A percentile compares a stretch with the other conserved stretches of the same genome.
phyloP scores from a whole-genome alignment of 2,888 invertebrate species.

The Pristionchus japonicus region DNA sequence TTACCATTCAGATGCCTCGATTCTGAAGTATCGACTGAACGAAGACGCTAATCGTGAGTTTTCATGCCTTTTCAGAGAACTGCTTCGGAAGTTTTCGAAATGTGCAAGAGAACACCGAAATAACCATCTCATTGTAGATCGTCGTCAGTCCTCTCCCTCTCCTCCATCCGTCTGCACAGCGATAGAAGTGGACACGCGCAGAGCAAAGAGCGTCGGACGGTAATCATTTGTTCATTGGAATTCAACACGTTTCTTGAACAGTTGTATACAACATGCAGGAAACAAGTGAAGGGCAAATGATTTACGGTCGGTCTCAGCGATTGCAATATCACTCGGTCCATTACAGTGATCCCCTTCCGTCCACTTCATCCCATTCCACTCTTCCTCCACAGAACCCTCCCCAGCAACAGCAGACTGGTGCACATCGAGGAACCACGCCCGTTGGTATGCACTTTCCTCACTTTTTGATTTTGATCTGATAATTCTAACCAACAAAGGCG shows the following conservation, averaged over 20 bases:
- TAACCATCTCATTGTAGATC: not conserved
- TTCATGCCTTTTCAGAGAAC: not conserved
- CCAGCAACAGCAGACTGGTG: not conserved
- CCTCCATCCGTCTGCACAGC: not conserved
- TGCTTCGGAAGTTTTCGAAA: too few relatives aligned
- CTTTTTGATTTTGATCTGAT: not conserved
- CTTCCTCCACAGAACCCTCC: not conserved
- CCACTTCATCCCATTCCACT: not conserved
- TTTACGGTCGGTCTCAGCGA: too few relatives aligned
- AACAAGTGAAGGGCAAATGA: too few relatives aligned
- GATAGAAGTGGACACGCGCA: slow-evolving; percentile 36
- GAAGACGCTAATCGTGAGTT: not conserved
- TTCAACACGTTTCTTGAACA: too few relatives aligned
- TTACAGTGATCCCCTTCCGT: slow-evolving; percentile 34
- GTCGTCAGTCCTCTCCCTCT: slow-evolving; percentile 37
- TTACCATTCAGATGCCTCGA: slow-evolving; percentile 31
- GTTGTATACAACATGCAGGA: too few relatives aligned
- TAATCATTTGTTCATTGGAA: too few relatives aligned
- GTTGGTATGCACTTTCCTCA: not conserved
- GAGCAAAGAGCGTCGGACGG: slow-evolving; percentile 42
- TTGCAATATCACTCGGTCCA: too few relatives aligned
- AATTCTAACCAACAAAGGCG: not conserved
- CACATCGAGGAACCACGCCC: slow-evolving; percentile 28
- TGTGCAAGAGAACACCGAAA: too few relatives aligned
- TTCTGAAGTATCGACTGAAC: slow-evolving; percentile 43